phyloP scores from a whole-genome alignment of 2,888 invertebrate genomes.

The Tetramorium bicarinatum region DNA sequence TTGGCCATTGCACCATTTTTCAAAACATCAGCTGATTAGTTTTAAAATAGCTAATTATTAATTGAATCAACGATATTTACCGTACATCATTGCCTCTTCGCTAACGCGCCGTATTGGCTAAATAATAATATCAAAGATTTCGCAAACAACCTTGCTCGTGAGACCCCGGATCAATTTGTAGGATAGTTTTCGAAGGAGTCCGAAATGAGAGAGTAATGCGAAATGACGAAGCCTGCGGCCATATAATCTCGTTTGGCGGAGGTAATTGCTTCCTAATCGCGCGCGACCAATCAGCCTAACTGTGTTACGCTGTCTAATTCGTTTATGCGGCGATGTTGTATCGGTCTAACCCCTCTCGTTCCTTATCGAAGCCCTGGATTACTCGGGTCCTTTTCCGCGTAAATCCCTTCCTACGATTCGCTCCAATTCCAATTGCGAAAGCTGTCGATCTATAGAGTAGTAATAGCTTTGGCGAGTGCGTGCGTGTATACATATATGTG shows the following conservation, averaged over 20 bases:
- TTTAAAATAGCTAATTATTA: not conserved
- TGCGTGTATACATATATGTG: not conserved
- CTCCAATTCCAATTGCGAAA: constrained; percentile 46
- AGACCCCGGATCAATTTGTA: constrained; percentile 54
- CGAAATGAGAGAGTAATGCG: constrained; percentile 41
- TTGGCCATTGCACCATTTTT: not conserved
- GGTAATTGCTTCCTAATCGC: constrained; percentile 80
- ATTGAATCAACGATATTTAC: constrained; percentile 60
- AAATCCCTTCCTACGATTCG: constrained; percentile 51
- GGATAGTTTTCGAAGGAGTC: constrained; percentile 66
- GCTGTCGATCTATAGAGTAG: constrained; percentile 39
- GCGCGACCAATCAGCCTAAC: constrained; percentile 78
- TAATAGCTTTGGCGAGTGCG: constrained; percentile 1
- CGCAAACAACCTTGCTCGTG: constrained; percentile 48
- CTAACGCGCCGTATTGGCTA: constrained; percentile 57
- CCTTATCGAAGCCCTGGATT: constrained; percentile 47
- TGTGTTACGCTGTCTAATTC: constrained; percentile 73
- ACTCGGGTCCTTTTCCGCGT: constrained; percentile 58
- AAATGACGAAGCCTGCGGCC: constrained; percentile 69
- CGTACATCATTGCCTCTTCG: constrained; percentile 24
- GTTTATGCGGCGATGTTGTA: constrained; percentile 71
- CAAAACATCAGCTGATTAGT: not conserved
- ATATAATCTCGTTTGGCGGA: constrained; percentile 74
- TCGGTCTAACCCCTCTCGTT: constrained; percentile 49
- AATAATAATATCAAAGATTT: constrained; percentile 58